Evolutionary conservation across 2,888 invertebrate species (phyloP).

Genomic region (Temnothorax unifasciatus): DNA sequence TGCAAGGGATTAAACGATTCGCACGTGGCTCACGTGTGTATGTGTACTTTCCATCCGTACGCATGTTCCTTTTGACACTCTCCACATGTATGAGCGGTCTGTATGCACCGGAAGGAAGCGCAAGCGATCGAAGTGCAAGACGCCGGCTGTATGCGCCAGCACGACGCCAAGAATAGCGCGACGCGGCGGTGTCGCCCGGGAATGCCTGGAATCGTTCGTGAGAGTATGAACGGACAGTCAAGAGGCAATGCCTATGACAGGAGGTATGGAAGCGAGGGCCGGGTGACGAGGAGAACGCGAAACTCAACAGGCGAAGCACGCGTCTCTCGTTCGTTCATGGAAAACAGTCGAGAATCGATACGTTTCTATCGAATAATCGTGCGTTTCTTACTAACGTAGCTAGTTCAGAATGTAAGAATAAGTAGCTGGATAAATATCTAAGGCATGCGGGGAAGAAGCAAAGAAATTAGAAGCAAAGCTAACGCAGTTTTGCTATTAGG

Average conservation of each 20-base stretch:
- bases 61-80: constrained; percentile 69
- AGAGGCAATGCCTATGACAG: constrained; percentile 15
- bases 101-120: constrained; percentile 78
- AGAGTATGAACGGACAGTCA: constrained; percentile 69
- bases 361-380: not conserved
- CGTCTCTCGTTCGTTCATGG: constrained; percentile 45
- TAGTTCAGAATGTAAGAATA: not conserved
- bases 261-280: not conserved
- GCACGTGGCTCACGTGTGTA: constrained; percentile 54
- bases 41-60: not conserved
- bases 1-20: constrained; percentile 34
- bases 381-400: constrained; percentile 1
- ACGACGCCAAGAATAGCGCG: constrained; percentile 76
- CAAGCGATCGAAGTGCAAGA: constrained; percentile 65
- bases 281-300: constrained; percentile 11
- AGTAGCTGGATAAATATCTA: not conserved
- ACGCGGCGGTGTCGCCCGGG: constrained; percentile 51
- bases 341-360: constrained; percentile 31
- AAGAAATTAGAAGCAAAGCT: not conserved
- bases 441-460: no score
- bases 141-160: constrained; percentile 71
- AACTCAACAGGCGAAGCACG: constrained; percentile 65
- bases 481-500: not conserved
- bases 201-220: constrained; percentile 74
- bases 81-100: constrained; percentile 71